Evolutionary conservation across 2,113 vertebrate genomes (phyloP), one percentile per base, ranked within the genome.

Genomic region (Hemiprocne comata): DNA sequence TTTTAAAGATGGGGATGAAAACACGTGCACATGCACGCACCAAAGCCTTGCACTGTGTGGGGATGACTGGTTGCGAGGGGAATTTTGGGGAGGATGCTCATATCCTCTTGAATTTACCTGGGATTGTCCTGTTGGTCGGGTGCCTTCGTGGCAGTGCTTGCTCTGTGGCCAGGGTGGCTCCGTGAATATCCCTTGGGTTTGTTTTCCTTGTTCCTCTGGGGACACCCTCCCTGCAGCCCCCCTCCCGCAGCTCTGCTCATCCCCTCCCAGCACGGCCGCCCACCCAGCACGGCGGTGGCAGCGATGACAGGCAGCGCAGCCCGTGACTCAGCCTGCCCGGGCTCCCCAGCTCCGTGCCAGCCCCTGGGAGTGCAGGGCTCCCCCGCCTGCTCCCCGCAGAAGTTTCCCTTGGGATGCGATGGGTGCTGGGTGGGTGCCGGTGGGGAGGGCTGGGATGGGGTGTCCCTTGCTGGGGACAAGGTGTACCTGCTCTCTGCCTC

Each of bases 1-100:
- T 77, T 97, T 97, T 96, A 93, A 96, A 95, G 97, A 62, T 84
- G 42, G 94, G 92, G 93, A 84, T 92, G 86, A 75, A 95, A 95
- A 93, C 51, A 93, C 92, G 54, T 70, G 96, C 55, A 53, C 46
- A 1, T 6, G 33, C 54, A 14, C 1, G 36, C 88, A 19, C 57
- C 19, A 31, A 26, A 17, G 61, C 93, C 83, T 65, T 8, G 23
- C 53, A 66, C 92, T 1, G 89, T 26, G 91, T 66, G 94, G 97
- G 97, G 87, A 90, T 77, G 81, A 60, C 93, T 75, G 92, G 57
- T 87, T 82, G 34, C 54, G 67, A 44, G 89, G 87, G 81, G 91
- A 82, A 73, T 87, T 82, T 92, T 72, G 90, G 77, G 31, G 51
- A 50, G 80, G 70, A 18, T 0, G 0, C 13, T 44, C 0, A 5